Base-by-base conservation (phyloP, 1,140 invertebrate genomes). In the Zaprionus ornatus region DNA sequence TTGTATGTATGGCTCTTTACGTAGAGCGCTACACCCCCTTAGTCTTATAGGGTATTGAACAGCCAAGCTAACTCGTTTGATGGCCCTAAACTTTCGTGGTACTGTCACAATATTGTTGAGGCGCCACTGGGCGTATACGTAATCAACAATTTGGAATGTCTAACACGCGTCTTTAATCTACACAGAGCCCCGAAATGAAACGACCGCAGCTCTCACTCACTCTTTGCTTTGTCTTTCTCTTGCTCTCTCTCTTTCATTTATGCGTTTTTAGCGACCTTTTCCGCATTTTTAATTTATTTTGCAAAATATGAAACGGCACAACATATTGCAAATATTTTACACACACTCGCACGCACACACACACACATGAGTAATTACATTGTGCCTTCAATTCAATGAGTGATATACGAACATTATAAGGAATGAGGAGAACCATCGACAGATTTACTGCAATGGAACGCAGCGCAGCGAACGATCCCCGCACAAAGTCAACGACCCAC, bases 371-470 rank as follows among this genome's bases (percentile, higher is more conserved):
- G 67, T 75, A 71, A 75, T 71, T 57, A 54, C 54, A 75, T 71
- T 70, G 59, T 25, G 21, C 54, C 65, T 61, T n/a, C 15, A 27
- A 45, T 69, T 17, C 59, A 64, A 64, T 71, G 73, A 75, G 67
- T 75, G 67, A 75, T 75, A 75, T 71, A 75, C 23, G 54, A 27
- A 56, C 12, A 19, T 56, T 56, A 66, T 67, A 71, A 71, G 3
- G 13, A 12, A 61, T 48, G 42, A 42, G 45, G 48, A 42, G 61
- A 17, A 50, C 74, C 77, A 85, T 86, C 80, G 82, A 85, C 82
- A 87, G 82, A 85, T 85, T 85, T 85, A 85, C 83, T 86, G 82
- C 82, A 82, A 79, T 86, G 85, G 80, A 74, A 74, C 64, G 65
- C 71, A 62, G 19, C 56, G 6, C 40, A 32, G 40, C n/a, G n/a